Base-by-base conservation (phyloP, 2,113 vertebrate genomes). In the Henicopernis longicauda region DNA sequence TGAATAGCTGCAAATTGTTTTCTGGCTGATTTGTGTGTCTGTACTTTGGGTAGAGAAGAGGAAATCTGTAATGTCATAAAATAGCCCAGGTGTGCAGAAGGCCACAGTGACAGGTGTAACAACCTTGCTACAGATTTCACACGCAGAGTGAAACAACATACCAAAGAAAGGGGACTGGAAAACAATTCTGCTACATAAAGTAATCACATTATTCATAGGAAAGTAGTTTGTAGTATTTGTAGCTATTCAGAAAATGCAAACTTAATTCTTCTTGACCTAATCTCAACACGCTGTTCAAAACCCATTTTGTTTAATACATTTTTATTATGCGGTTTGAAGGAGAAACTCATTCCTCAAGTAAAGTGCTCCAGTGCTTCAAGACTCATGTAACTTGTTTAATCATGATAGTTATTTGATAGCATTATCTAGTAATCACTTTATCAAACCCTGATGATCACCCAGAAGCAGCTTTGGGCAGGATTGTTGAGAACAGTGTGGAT, bases 341-440 rank as follows among this genome's bases (percentile, higher is more conserved):
- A 97, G 95, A 97, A 97, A 96, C 86, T 97, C 90, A 96, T 97
- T 98, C 87, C 96, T 98, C 91, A 92, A 11, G 7, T 92, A 92
- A 97, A 97, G 96, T 97, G 90, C 86, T 97, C 91, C 84, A 92
- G 91, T 78, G 90, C 96, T 97, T 86, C 74, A 95, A 96, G 89
- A 97, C 78, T 93, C 80, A n/a, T 91, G 90, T 95, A 98, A 97
- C 81, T 93, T 97, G 87, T 93, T 96, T 91, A 97, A 97, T 98
- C 81, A 9, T 95, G 83, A 90, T 95, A 95, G 89, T 94, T 97
- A 96, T 97, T 98, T 98, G 95, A 97, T 97, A 93, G 67, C 54
- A 86, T 97, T 97, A 96, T 95, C 94, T 97, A 95, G 76, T 98
- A 97, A 98, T 98, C 96, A 93, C 92, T 98, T 95, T 97, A 96